Evolutionary conservation across 1,140 invertebrate genomes (phyloP).

Genomic region (Hypothenemus hampei): DNA sequence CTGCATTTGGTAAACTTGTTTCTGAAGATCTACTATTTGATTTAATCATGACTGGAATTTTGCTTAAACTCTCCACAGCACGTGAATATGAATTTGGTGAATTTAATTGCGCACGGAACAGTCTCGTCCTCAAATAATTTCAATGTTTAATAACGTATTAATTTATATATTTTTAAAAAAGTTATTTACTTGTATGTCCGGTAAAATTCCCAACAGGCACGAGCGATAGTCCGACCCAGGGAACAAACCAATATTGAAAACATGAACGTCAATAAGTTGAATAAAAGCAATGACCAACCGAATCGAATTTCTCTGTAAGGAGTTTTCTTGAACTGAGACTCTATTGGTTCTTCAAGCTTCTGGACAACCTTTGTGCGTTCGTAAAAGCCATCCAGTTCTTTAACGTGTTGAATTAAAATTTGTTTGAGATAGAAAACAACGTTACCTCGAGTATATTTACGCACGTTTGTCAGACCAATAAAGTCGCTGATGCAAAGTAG

Average conservation of each 20-base stretch:
- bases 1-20: neutral
- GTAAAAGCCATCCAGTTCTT: slow-evolving; percentile 14
- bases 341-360: slow-evolving; percentile 10
- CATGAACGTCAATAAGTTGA: slow-evolving; percentile 23
- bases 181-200: slow-evolving; percentile 4
- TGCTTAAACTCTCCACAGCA: neutral
- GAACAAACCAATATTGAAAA: slow-evolving; percentile 22
- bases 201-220: slow-evolving; percentile 1
- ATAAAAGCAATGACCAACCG: slow-evolving; percentile 17
- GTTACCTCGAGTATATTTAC: slow-evolving; percentile 18
- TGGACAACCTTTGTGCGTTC: slow-evolving; percentile 10
- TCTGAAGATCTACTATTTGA: slow-evolving; percentile 5
- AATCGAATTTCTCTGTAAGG: slow-evolving; percentile 9
- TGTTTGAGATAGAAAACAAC: neutral
- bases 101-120: neutral
- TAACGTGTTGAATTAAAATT: neutral
- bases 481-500: slow-evolving; percentile 30
- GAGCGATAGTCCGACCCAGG: neutral
- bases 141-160: neutral
- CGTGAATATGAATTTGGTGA: neutral
- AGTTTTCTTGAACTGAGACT: neutral
- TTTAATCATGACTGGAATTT: slow-evolving; percentile 15
- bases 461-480: slow-evolving; percentile 15
- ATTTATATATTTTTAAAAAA: neutral
- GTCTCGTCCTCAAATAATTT: slow-evolving; percentile 3